Conservation (phyloP, 2,888 invertebrate species). For the Frankliniella fusca region DNA sequence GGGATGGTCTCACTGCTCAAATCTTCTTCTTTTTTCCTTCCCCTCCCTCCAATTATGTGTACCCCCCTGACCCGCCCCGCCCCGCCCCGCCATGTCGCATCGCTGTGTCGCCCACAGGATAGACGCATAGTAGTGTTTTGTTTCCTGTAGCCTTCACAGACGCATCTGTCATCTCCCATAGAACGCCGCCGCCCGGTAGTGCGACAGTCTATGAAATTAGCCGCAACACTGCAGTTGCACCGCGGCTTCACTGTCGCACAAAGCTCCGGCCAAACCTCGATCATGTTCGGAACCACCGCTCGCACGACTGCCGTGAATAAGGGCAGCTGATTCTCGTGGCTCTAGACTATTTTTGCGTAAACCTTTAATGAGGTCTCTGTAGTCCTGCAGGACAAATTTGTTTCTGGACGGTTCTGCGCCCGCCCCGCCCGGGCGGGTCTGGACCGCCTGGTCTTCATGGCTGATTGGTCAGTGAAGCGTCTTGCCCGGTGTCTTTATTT, state of each 20-base stretch:
- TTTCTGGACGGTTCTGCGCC: neutral
- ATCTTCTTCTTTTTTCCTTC: neutral
- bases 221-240: neutral
- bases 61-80: neutral
- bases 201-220: neutral
- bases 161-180: constrained; percentile 13
- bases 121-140: neutral
- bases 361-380: neutral
- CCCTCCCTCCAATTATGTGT: neutral
- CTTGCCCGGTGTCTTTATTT: neutral
- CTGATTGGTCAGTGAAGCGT: neutral
- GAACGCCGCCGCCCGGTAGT: neutral
- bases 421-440: neutral
- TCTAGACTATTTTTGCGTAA: neutral
- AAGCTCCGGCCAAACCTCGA: too few species aligned
- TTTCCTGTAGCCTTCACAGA: constrained; percentile 4
- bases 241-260: neutral
- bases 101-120: neutral
- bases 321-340: neutral
- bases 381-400: neutral
- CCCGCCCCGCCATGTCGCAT: neutral
- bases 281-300: too few species aligned
- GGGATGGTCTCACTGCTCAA: neutral
- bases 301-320: too few species aligned
- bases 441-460: neutral